Evolutionary conservation across 2,888 invertebrate genomes (phyloP).

Genomic region (Caenorhabditis panamensis): DNA sequence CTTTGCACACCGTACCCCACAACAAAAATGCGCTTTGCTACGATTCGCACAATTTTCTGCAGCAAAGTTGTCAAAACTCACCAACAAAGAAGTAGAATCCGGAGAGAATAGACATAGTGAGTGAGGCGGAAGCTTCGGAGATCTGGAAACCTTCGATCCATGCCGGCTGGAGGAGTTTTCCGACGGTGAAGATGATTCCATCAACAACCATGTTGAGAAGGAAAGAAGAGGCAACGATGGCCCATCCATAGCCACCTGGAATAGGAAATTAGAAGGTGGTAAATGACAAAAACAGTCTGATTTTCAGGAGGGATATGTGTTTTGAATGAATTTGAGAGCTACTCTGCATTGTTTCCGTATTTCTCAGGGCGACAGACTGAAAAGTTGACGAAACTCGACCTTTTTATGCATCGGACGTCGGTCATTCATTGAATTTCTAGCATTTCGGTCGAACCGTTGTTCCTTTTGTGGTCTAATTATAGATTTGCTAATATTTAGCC

Average conservation of each 20-base stretch:
- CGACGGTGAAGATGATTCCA: slow-evolving; percentile 85
- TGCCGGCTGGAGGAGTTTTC: slow-evolving; percentile 82
- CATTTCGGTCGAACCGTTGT: no score
- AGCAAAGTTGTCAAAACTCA: slow-evolving; percentile 82
- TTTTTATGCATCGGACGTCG: no score
- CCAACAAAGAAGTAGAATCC: slow-evolving; percentile 96
- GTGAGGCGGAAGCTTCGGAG: slow-evolving; percentile 89
- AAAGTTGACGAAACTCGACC: no score
- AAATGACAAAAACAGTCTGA: no score
- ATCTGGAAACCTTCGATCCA: slow-evolving; percentile 87
- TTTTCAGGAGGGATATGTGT: no score
- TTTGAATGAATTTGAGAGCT: no score
- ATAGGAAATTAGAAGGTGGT: no score
- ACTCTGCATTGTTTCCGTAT: no score
- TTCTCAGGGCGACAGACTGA: no score
- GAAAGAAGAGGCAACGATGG: slow-evolving; percentile 95
- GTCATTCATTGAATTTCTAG: no score
- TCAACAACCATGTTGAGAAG: slow-evolving; percentile 98
- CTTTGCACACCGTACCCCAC: neutral
- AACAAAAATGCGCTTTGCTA: neutral
- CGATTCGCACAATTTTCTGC: neutral
- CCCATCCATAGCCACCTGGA: slow-evolving; percentile 89
- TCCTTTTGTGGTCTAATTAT: no score
- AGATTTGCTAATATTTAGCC: no score
- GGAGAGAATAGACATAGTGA: slow-evolving; percentile 94